Base-by-base conservation (phyloP, 2,113 vertebrate genomes). In the Ailuropoda melanoleuca region DNA sequence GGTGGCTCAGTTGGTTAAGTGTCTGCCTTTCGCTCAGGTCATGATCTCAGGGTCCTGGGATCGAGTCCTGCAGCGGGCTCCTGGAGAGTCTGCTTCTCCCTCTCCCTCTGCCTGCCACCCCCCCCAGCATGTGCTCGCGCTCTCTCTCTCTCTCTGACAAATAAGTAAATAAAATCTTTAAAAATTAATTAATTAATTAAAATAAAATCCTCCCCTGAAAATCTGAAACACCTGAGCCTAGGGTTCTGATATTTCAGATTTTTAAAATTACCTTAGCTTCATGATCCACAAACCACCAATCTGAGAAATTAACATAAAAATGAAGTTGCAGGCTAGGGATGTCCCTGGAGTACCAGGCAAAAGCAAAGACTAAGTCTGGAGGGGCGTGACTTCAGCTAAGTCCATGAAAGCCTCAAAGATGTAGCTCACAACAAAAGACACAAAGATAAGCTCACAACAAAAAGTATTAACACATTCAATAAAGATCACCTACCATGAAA, bases 301-400 rank as follows among this genome's bases (percentile, higher is more conserved):
- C 62, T 86, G 88, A 94, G 37, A 95, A 97, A 92, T 53, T 60
- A 80, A 37, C 26, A 64, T 80, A 37, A 93, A 80, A 87, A 50
- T 4, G 60, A 53, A 78, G 53, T 70, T 53, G 64, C 3, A 83
- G 43, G 46, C 55, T 31, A 43, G 24, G 14, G 31, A 19, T n/a
- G 60, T 70, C 19, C 50, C 86, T 58, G 31, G 13, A 21, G 31
- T 13, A 39, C 53, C 55, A 81, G 39, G 21, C 26, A 92, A 80
- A 75, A 4, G 11, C 37, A 37, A 82, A 83, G 74, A 53, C 46
- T 80, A 21, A 84, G 84, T 81, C 75, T 43, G 62, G 64, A 88
- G 7, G 56, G 9, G 53, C 9, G 4, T 34, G 46, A 66, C 29
- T 23, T 80, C 68, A 26, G 9, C 64, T 64, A 48, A 74, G 29